Evolutionary conservation across 2,113 vertebrate species (phyloP).

Genomic region (Oostethus manadensis): DNA sequence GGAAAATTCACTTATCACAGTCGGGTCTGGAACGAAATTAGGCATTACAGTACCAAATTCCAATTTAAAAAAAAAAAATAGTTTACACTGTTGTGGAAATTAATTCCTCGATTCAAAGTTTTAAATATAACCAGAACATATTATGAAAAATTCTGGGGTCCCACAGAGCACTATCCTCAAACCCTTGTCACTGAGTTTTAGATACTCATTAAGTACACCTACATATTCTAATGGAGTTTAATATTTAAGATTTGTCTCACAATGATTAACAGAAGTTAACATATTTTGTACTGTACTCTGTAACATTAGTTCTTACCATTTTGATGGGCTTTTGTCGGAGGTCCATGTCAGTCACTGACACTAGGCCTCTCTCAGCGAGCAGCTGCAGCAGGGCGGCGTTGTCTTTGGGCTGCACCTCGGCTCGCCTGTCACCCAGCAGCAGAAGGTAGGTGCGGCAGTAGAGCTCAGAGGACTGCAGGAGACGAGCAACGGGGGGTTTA

Average conservation of each 20-base stretch:
- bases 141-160: background rate
- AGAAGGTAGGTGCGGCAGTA: conserved; percentile 82
- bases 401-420: conserved; percentile 69
- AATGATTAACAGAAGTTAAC: too few species aligned
- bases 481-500: conserved; percentile 83
- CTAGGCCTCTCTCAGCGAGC: conserved; percentile 69
- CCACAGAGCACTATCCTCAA: background rate
- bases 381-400: conserved; percentile 73
- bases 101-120: too few species aligned
- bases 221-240: background rate
- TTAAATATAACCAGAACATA: too few species aligned
- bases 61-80: too few species aligned
- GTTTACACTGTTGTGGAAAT: too few species aligned
- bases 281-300: too few species aligned
- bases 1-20: too few species aligned
- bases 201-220: background rate
- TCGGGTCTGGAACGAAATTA: too few species aligned
- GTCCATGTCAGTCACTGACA: conserved; percentile 76
- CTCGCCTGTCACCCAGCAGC: conserved; percentile 46
- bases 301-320: conserved; percentile 68
- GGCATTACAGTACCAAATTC: too few species aligned
- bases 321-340: conserved; percentile 83
- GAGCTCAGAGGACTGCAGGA: conserved; percentile 83
- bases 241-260: background rate
- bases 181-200: too few species aligned